Evolutionary conservation across 2,888 invertebrate species (phyloP), one percentile per base, ranked within the genome.

Genomic region (Andricus curvator): DNA sequence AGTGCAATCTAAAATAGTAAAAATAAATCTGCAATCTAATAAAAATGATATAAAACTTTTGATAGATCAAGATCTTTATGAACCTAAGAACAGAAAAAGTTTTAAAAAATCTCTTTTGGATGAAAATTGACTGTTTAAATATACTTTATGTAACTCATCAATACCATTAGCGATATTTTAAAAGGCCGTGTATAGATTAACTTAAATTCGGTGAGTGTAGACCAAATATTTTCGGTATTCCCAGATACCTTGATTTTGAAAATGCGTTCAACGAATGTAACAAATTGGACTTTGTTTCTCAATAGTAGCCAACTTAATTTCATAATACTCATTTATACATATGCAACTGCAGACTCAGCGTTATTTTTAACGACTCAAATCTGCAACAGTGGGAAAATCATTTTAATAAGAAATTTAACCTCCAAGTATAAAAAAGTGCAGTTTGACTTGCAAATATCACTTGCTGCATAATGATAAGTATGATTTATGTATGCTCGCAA

Each of bases 361-460:
- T 56, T 56, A 56, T 56, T 56, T n/a, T 56, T 56, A 56, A 56
- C n/a, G 56, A n/a, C 56, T 11, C n/a, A 56, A 56, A 56, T 56
- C 56, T n/a, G 6, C 56, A 56, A n/a, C 56, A 56, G 9, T 56
- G n/a, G 17, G 20, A 56, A n/a, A n/a, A 56, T 56, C n/a, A 56
- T 56, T 56, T 56, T n/a, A 56, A 56, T 56, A n/a, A n/a, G 56
- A 56, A 56, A 56, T 56, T n/a, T 56, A 56, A 56, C n/a, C 56
- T 56, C 56, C n/a, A 11, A 56, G n/a, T n/a, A 56, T n/a, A 56
- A 9, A 56, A 56, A 56, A 56, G n/a, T n/a, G 6, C n/a, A n/a
- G n/a, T 41, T 44, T 67, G 9, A 67, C 29, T 66, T 33, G 20
- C 17, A 29, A 33, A 37, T 66, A 66, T 66, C 29, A 20, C 9